Evolutionary conservation across 2,113 vertebrate species (phyloP), one percentile per base, ranked within the genome.

Genomic region (Dromaius novaehollandiae): DNA sequence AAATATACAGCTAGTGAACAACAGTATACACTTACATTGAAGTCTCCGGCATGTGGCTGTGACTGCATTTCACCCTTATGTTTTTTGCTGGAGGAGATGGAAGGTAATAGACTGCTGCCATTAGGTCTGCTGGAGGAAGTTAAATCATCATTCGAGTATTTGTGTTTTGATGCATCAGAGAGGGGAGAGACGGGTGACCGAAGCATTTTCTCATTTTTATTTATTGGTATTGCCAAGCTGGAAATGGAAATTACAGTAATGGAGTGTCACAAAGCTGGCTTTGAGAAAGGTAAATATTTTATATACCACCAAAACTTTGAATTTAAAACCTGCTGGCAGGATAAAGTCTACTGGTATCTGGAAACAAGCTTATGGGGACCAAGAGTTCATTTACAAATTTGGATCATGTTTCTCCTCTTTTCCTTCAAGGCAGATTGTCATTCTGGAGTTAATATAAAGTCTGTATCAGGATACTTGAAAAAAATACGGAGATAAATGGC

Each of bases 191-290:
- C 64, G 11, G 99, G 99, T 50, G 99, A 99, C 89, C 98, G 95
- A 26, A 99, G 99, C 95, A 98, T 97, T 97, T 98, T 98, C 96
- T 99, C 99, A 97, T 96, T 98, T 98, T 99, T 99, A 98, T 98
- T 98, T 97, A 98, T 96, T 97, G 98, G 97, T 95, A 98, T 97
- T 98, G 98, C 98, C 98, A 97, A 97, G 96, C 98, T 98, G 97
- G 92, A 98, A 98, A 97, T 97, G 94, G 94, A 98, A 98, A 98
- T 97, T 94, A 97, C 77, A 97, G 96, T 96, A 97, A 98, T 90
- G 90, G 95, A 96, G 93, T 86, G 90, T 98, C 97, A 97, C 86
- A 96, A 92, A 94, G 94, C 92, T 90, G 89, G 89, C 85, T 96
- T 94, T 84, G 86, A 96, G 85, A 93, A 95, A 97, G 92, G 96